These are phyloP conservation scores for Cyanistes caeruleus DNA, from an alignment of 2,113 vertebrate species.

Conservation along the genomic window DNA sequence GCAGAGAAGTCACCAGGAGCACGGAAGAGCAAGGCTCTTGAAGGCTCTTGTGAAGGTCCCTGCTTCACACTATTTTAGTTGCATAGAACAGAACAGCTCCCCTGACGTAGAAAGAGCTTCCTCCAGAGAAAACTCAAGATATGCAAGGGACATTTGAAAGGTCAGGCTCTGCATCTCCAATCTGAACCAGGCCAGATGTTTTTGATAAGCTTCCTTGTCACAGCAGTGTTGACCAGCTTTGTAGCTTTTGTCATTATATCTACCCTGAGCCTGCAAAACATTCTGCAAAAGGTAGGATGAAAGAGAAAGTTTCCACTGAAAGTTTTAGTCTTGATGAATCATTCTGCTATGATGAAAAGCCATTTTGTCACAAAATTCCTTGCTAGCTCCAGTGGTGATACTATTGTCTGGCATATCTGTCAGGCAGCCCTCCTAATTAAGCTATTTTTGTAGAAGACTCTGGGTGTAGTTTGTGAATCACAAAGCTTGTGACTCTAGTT, in stretches of 20 bases:
- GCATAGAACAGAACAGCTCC: neutral
- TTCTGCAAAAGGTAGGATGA: neutral
- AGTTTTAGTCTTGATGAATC: neutral
- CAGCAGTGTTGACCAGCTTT: neutral
- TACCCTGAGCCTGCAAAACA: neutral
- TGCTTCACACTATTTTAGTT: neutral
- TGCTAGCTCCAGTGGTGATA: neutral
- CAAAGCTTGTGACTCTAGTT: conserved; percentile 5
- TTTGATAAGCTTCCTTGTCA: neutral
- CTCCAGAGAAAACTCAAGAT: neutral
- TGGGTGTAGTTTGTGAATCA: conserved; percentile 16
- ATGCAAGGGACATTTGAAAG: accelerated
- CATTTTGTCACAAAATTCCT: conserved; percentile 26
- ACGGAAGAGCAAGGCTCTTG: neutral
- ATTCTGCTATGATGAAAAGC: conserved; percentile 17
- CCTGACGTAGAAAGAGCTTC: neutral
- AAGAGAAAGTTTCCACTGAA: neutral
- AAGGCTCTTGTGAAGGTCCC: too few relatives aligned
- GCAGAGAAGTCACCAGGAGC: neutral
- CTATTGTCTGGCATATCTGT: neutral
- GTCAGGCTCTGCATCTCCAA: neutral
- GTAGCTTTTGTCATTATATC: neutral
- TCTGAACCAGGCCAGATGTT: neutral
- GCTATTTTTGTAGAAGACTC: conserved; percentile 3
- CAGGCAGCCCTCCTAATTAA: conserved; percentile 36